These are phyloP conservation scores for Nephrotoma appendiculata DNA, from an alignment of 2,888 invertebrate species.

Conservation along the genomic window DNA sequence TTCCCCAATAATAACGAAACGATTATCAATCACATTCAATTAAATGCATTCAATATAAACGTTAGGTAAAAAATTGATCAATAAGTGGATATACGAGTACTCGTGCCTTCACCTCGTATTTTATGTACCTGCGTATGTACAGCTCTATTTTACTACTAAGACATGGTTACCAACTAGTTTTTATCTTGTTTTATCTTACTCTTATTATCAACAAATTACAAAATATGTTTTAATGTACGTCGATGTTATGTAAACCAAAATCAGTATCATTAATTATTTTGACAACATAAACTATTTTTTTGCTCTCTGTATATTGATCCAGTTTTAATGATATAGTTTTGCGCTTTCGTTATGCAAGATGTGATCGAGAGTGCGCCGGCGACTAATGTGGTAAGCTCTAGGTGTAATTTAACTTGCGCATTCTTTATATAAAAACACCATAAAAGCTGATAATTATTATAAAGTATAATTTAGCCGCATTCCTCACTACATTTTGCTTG, in stretches of 20 bases:
- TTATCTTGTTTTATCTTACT: background rate
- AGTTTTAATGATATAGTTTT: background rate
- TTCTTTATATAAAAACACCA: background rate
- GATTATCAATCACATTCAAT: background rate
- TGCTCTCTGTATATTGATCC: background rate
- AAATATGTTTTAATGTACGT: background rate
- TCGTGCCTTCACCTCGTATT: background rate
- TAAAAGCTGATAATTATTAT: background rate
- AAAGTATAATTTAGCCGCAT: background rate
- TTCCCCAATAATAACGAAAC: background rate
- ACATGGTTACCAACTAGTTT: background rate
- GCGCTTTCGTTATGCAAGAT: background rate
- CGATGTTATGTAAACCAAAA: background rate
- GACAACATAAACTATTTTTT: background rate
- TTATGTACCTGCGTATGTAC: background rate
- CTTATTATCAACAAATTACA: background rate
- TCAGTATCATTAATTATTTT: background rate
- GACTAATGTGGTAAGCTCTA: background rate
- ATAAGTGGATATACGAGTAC: too few relatives aligned
- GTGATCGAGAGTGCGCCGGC: background rate
- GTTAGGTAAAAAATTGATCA: background rate
- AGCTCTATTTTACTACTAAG: background rate
- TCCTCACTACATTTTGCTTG: too few relatives aligned
- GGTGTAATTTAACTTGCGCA: background rate
- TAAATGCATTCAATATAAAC: background rate